Conservation (phyloP, 2,888 invertebrate genomes). For the Tridacna gigas region DNA sequence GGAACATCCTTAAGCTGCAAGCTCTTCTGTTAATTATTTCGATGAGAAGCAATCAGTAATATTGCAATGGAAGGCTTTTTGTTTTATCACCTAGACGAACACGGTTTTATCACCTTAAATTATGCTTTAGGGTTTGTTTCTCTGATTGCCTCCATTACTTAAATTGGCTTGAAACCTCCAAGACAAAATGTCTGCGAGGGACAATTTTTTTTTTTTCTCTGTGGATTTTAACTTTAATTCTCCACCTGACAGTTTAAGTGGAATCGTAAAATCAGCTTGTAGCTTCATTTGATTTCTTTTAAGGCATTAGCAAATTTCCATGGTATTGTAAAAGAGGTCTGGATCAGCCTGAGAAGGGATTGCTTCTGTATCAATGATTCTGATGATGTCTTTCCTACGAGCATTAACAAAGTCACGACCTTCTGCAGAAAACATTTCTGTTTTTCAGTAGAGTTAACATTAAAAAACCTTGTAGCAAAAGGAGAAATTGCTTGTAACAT, state of each 20-base stretch:
- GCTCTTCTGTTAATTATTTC: neutral
- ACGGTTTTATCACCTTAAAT: constrained; percentile 14
- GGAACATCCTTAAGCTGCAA: too few species aligned
- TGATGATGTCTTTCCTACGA: too few species aligned
- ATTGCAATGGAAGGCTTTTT: constrained; percentile 21
- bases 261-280: neutral
- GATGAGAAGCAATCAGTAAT: constrained; percentile 1
- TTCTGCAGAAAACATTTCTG: too few species aligned
- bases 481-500: too few species aligned
- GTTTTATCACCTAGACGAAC: constrained; percentile 1
- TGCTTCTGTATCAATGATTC: too few species aligned
- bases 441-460: too few species aligned
- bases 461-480: too few species aligned
- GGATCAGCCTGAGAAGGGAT: too few species aligned
- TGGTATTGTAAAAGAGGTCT: too few species aligned
- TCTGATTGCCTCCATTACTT: constrained; percentile 23
- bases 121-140: constrained; percentile 1
- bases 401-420: too few species aligned
- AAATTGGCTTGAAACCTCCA: constrained; percentile 9
- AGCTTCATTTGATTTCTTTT: too few species aligned
- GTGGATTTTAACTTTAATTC: constrained; percentile 23
- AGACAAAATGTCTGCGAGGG: constrained; percentile 18
- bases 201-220: neutral
- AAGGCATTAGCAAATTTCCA: too few species aligned
- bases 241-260: constrained; percentile 1